Evolutionary conservation across 1,140 invertebrate species (phyloP).

Genomic region (Ephestia elutella): DNA sequence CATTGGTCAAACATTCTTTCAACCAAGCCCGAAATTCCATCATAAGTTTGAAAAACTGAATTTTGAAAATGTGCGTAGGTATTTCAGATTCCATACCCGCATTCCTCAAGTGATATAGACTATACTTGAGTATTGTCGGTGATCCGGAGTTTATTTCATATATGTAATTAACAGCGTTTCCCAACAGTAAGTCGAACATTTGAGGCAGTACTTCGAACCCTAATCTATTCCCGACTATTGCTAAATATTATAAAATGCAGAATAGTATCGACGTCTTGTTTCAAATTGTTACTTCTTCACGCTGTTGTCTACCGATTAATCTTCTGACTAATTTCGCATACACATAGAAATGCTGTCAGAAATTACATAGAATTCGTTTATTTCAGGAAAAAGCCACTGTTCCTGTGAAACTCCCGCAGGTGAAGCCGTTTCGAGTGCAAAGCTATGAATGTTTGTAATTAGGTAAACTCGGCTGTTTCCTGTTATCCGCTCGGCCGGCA

Average conservation of each 20-base stretch:
- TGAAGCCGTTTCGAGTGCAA: slow-evolving; percentile 72
- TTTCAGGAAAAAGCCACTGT: too few species aligned
- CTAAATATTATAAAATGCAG: slow-evolving; percentile 83
- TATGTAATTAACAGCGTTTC: slow-evolving; percentile 81
- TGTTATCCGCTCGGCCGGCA: too few species aligned
- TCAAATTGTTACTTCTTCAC: slow-evolving; percentile 70
- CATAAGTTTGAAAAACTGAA: slow-evolving; percentile 77
- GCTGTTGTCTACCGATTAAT: slow-evolving; percentile 75
- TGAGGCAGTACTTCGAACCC: slow-evolving; percentile 80
- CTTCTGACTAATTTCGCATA: slow-evolving; percentile 87
- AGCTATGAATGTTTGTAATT: too few species aligned
- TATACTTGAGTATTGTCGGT: slow-evolving; percentile 80
- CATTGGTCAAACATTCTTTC: slow-evolving; percentile 65
- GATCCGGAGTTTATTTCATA: slow-evolving; percentile 79
- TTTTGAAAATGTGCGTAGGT: slow-evolving; percentile 73
- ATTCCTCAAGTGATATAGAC: slow-evolving; percentile 78
- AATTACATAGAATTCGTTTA: slow-evolving; percentile 83
- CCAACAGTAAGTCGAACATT: slow-evolving; percentile 78
- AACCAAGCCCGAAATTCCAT: slow-evolving; percentile 82
- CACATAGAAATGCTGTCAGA: slow-evolving; percentile 88
- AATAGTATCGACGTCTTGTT: slow-evolving; percentile 77
- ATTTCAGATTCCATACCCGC: slow-evolving; percentile 78
- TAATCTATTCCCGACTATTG: slow-evolving; percentile 84
- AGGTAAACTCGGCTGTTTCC: too few species aligned
- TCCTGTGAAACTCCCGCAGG: slow-evolving; percentile 52